Percentiles rank a stretch among this genome's conserved stretches.
Evolutionary conservation across 37 sponge, comb jelly and placozoan species (phyloP).

Genomic region (Halichondria panicea): DNA sequence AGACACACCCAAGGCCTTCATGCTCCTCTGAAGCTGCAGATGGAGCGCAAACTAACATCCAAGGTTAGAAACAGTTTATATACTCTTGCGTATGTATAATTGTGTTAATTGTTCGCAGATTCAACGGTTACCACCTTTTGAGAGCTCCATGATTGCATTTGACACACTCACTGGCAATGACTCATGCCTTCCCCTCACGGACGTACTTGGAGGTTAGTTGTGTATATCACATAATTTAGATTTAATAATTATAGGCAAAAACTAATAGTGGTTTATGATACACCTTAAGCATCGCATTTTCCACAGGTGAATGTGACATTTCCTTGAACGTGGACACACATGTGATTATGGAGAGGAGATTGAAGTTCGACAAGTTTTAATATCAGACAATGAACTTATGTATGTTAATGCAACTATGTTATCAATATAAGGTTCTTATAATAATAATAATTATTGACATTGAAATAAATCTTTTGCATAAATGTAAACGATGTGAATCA

Average conservation of each 20-base stretch:
- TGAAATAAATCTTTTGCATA: too few species aligned
- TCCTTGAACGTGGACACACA: slow-evolving; percentile 16
- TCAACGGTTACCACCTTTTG: slow-evolving; percentile 52
- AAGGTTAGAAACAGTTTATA: slow-evolving; percentile 33
- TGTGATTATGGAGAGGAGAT: slow-evolving; percentile 40
- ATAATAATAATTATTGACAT: too few species aligned
- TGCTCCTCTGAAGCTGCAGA: slow-evolving; percentile 51
- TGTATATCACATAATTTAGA: too few species aligned
- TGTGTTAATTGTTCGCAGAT: slow-evolving; percentile 32
- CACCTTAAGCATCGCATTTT: too few species aligned
- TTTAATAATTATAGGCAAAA: too few species aligned
- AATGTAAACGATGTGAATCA: too few species aligned
- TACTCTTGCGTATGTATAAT: neutral
- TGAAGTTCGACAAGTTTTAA: slow-evolving; percentile 18
- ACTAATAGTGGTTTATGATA: neutral
- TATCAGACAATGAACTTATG: too few species aligned
- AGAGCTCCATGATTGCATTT: slow-evolving; percentile 59
- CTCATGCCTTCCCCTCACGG: slow-evolving; percentile 18
- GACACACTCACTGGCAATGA: slow-evolving; percentile 56
- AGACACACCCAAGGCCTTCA: slow-evolving; percentile 61
- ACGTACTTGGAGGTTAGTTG: slow-evolving; percentile 34
- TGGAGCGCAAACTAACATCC: slow-evolving; percentile 67
- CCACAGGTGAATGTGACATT: slow-evolving; percentile 22
- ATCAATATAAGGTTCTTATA: too few species aligned
- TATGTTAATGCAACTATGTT: too few species aligned